A percentile compares a stretch with the other conserved stretches of the same genome.
Evolutionary conservation across 2,113 vertebrate species (phyloP).

Genomic region (Phocoena sinus): DNA sequence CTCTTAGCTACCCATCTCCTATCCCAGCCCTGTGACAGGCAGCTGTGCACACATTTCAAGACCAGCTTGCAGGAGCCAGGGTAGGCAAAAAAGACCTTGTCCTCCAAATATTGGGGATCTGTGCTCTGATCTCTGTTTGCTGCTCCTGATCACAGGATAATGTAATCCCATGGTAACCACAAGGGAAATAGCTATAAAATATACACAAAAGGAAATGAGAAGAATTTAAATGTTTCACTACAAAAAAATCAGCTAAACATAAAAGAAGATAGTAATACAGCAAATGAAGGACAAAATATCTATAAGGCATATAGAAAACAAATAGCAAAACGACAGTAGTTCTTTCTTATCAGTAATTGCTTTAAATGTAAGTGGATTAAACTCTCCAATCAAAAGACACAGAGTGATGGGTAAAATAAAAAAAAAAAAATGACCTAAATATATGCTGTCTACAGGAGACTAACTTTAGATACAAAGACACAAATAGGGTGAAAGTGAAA

Average conservation of each 20-base stretch:
- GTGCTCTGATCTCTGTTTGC: neutral
- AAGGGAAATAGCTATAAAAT: neutral
- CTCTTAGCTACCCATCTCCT: neutral
- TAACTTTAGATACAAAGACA: neutral
- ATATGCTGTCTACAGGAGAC: neutral
- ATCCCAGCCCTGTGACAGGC: neutral
- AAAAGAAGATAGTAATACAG: neutral
- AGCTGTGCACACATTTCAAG: neutral
- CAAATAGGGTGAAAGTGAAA: neutral
- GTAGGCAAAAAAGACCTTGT: neutral
- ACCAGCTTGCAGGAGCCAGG: neutral
- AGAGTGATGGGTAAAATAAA: neutral
- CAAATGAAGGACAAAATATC: neutral
- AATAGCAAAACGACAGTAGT: neutral
- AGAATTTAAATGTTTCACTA: conserved; percentile 8
- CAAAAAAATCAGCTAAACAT: conserved; percentile 20
- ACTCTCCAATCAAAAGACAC: neutral
- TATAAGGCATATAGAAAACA: neutral
- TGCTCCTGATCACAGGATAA: neutral
- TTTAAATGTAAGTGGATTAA: conserved; percentile 31
- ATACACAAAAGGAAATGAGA: conserved; percentile 8
- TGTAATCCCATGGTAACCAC: neutral
- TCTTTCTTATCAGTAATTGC: neutral
- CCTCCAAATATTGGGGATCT: neutral
- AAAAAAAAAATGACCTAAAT: neutral